A percentile compares a stretch with the other conserved stretches of the same genome.
These are phyloP conservation scores for Nebria brevicollis DNA, from an alignment of 2,888 invertebrate genomes.

Conservation along the genomic window DNA sequence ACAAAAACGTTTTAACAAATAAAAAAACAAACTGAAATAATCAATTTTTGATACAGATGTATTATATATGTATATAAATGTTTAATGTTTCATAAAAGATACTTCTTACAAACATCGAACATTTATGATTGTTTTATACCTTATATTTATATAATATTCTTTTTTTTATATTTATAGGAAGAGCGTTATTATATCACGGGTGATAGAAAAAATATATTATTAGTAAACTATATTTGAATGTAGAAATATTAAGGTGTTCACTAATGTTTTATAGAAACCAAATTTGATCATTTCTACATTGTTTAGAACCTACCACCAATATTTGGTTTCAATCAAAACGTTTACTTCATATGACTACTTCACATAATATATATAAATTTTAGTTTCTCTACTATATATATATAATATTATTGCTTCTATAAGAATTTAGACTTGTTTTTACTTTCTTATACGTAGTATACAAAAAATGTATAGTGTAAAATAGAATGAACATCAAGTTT, in stretches of 20 bases:
- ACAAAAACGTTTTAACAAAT: constrained; percentile 8
- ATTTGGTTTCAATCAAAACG: constrained; percentile 40
- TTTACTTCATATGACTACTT: constrained; percentile 41
- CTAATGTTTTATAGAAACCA: constrained; percentile 45
- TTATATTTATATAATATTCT: constrained; percentile 52
- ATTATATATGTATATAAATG: constrained; percentile 24
- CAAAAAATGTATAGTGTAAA: background rate
- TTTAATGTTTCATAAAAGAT: constrained; percentile 31
- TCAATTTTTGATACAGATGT: constrained; percentile 22
- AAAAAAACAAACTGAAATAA: constrained; percentile 17
- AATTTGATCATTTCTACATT: constrained; percentile 28
- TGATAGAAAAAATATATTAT: constrained; percentile 62
- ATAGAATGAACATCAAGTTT: too few relatives aligned
- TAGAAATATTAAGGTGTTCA: constrained; percentile 47
- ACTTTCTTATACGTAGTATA: background rate
- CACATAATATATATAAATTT: constrained; percentile 42
- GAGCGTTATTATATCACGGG: constrained; percentile 61
- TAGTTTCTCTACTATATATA: constrained; percentile 38
- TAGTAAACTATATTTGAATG: constrained; percentile 46
- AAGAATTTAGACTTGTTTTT: constrained; percentile 40
- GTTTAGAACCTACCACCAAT: background rate
- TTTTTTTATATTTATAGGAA: constrained; percentile 55
- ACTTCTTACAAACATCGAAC: constrained; percentile 52
- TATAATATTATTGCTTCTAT: constrained; percentile 45
- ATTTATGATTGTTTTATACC: constrained; percentile 57